Percentiles rank a stretch among this genome's conserved stretches.
Evolutionary conservation across 2,888 invertebrate species (phyloP).

Genomic region (Drosophila demipolita): DNA sequence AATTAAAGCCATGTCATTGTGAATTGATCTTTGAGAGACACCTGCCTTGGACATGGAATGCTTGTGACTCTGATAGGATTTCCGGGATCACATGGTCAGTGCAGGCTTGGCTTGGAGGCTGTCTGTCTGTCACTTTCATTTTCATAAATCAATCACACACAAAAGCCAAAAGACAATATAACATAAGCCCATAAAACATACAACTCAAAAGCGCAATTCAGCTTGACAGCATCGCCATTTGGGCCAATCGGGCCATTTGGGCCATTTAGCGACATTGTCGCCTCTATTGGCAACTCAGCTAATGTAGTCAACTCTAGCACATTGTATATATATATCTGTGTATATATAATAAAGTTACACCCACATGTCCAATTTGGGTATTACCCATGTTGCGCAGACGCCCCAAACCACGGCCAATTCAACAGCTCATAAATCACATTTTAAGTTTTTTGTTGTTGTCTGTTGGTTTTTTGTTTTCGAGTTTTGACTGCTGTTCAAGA

Average conservation of each 20-base stretch:
- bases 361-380: conserved; percentile 48
- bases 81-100: conserved; percentile 64
- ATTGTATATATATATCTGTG: conserved; percentile 5
- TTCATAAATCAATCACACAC: conserved; percentile 64
- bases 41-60: conserved; percentile 29
- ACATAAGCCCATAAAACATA: conserved; percentile 33
- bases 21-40: conserved; percentile 43
- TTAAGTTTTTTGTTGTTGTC: conserved; percentile 30
- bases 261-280: conserved; percentile 57
- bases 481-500: conserved; percentile 52
- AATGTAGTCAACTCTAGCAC: conserved; percentile 43
- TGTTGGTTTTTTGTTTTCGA: conserved; percentile 32
- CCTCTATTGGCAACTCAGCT: conserved; percentile 41
- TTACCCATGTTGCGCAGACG: conserved; percentile 57
- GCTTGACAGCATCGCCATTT: conserved; percentile 41
- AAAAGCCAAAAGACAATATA: conserved; percentile 34
- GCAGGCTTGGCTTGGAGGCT: conserved; percentile 31
- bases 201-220: conserved; percentile 42
- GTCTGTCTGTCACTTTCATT: conserved; percentile 52
- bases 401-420: conserved; percentile 41
- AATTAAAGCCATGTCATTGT: conserved; percentile 29
- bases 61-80: conserved; percentile 51
- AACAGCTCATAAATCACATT: conserved; percentile 71
- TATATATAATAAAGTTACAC: conserved; percentile 29
- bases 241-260: conserved; percentile 35